These are phyloP conservation scores for Euplagia quadripunctaria DNA, from an alignment of 2,888 invertebrate species.

Conservation along the genomic window DNA sequence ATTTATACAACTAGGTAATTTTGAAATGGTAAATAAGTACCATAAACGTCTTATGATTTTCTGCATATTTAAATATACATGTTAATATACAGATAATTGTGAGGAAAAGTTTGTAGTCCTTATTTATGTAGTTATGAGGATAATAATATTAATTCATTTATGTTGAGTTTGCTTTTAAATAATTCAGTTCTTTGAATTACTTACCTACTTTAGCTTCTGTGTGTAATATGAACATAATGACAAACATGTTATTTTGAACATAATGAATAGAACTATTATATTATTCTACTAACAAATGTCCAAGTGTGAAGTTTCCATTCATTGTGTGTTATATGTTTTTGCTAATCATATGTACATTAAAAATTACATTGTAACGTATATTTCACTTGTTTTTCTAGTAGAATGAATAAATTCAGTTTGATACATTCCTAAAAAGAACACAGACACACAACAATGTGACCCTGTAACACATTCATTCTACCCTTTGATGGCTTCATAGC, in stretches of 20 bases:
- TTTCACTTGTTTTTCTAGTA: background rate
- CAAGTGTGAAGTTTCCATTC: background rate
- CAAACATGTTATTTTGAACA: background rate
- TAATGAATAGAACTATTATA: background rate
- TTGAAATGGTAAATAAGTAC: no score
- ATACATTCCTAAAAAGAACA: background rate
- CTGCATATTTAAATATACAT: background rate
- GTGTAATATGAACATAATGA: background rate
- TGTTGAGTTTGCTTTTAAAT: background rate
- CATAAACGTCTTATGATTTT: no score
- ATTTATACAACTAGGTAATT: no score
- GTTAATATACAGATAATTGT: background rate
- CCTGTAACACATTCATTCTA: no score
- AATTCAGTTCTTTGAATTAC: constrained; percentile 1
- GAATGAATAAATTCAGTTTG: background rate
- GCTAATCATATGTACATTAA: background rate
- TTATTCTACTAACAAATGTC: background rate
- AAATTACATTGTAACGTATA: background rate
- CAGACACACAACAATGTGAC: background rate
- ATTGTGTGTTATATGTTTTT: background rate
- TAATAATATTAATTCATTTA: background rate
- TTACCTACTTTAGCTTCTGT: background rate
- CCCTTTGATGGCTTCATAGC: no score
- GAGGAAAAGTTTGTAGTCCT: background rate
- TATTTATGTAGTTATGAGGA: background rate